Conservation (phyloP, 2,113 vertebrate species). For the Pachycephala philippinensis region DNA sequence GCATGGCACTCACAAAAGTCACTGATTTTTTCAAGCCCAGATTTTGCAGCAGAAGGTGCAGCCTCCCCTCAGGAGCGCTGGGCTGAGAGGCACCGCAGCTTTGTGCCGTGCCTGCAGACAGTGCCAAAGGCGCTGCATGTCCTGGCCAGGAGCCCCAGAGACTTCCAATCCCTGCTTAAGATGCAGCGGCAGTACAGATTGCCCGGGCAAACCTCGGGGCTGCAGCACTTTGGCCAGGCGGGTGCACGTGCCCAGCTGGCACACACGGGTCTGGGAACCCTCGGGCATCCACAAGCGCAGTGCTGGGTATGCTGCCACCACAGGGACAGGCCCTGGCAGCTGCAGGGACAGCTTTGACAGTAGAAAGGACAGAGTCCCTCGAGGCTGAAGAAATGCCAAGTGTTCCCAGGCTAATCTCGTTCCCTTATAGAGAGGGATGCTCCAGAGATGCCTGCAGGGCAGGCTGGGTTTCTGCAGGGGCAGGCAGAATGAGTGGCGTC, state of each 20-base stretch:
- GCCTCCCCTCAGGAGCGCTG: accelerated
- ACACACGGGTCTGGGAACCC: neutral
- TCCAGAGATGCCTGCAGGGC: neutral
- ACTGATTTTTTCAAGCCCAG: neutral
- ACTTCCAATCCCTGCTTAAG: neutral
- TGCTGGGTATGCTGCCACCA: neutral
- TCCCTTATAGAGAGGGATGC: neutral
- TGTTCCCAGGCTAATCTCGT: neutral
- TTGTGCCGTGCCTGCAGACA: neutral
- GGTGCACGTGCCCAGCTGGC: neutral
- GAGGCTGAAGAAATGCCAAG: neutral
- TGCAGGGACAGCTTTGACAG: neutral
- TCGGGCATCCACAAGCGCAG: accelerated
- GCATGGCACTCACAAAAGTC: neutral
- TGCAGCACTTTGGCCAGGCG: accelerated
- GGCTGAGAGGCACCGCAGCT: accelerated
- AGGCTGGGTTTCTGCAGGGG: neutral
- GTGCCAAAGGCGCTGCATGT: accelerated
- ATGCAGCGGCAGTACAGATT: neutral
- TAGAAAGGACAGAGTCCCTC: neutral
- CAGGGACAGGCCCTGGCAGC: neutral
- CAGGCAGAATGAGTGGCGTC: neutral
- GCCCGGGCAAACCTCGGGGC: neutral
- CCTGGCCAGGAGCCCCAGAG: neutral
- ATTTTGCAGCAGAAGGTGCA: neutral